Conservation (phyloP, 1,140 invertebrate genomes). For the Battus philenor region DNA sequence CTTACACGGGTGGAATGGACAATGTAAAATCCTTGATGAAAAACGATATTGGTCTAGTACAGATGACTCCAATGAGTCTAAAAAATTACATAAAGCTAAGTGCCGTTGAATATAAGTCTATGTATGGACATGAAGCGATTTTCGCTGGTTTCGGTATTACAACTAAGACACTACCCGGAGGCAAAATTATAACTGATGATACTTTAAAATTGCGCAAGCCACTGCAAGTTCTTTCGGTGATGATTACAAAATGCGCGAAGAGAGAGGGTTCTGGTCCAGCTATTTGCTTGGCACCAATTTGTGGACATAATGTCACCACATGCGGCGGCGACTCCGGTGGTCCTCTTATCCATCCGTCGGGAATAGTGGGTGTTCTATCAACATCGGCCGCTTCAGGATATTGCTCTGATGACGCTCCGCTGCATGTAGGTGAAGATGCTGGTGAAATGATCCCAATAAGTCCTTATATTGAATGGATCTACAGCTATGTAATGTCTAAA, state of each 20-base stretch:
- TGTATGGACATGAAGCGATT: no score
- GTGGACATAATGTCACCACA: background rate
- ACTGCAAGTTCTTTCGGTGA: constrained; percentile 2
- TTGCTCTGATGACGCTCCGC: no score
- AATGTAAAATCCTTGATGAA: no score
- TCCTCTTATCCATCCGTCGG: constrained; percentile 9
- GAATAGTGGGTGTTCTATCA: constrained; percentile 1
- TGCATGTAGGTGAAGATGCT: no score
- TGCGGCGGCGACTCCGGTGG: constrained; percentile 2
- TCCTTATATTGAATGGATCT: constrained; percentile 12
- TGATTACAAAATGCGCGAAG: background rate
- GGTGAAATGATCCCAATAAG: background rate
- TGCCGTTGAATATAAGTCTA: no score
- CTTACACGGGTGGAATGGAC: no score
- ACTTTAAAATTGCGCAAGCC: constrained; percentile 1
- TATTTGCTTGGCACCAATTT: constrained; percentile 7
- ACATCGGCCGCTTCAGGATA: background rate
- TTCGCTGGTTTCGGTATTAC: no score
- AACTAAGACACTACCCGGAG: no score
- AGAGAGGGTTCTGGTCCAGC: background rate
- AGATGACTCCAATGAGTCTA: no score
- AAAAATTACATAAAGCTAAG: no score
- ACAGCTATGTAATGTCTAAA: constrained; percentile 5
- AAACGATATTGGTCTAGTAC: no score
- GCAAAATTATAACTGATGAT: background rate